phyloP scores from a whole-genome alignment of 2,888 invertebrate species.

The Ectropis crepuscularia region DNA sequence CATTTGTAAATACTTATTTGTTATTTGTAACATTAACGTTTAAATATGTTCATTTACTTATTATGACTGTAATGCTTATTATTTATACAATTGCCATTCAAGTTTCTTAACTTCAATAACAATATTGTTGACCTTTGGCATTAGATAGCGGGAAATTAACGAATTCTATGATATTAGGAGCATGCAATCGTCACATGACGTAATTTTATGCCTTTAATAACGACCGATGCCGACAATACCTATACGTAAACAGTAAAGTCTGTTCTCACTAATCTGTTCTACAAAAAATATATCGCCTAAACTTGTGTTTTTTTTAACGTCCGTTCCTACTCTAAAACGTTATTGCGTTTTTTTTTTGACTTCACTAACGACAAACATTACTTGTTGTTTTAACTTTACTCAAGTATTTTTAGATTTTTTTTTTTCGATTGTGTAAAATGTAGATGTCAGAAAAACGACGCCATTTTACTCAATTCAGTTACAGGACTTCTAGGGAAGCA shows the following conservation, averaged over 20 bases:
- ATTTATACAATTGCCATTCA: conserved; percentile 46
- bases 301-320: no score
- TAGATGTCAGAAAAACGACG: no score
- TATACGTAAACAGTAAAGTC: conserved; percentile 4
- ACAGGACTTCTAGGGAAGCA: no score
- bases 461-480: no score
- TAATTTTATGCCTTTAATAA: conserved; percentile 50
- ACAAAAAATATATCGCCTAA: background rate
- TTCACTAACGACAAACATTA: no score
- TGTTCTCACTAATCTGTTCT: background rate
- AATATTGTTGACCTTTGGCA: conserved; percentile 56
- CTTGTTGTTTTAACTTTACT: no score
- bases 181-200: conserved; percentile 51
- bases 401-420: no score
- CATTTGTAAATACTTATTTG: background rate
- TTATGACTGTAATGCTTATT: conserved; percentile 19
- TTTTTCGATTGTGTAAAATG: no score
- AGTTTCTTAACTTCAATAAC: conserved; percentile 46
- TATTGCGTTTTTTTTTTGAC: no score
- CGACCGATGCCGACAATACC: conserved; percentile 52
- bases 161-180: conserved; percentile 50
- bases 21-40: background rate
- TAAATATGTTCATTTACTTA: conserved; percentile 16
- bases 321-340: no score
- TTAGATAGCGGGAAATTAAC: conserved; percentile 46